A percentile compares a stretch with the other conserved stretches of the same genome.
Evolutionary conservation across 1,140 invertebrate genomes (phyloP).

Genomic region (Drosophila gunungcola): DNA sequence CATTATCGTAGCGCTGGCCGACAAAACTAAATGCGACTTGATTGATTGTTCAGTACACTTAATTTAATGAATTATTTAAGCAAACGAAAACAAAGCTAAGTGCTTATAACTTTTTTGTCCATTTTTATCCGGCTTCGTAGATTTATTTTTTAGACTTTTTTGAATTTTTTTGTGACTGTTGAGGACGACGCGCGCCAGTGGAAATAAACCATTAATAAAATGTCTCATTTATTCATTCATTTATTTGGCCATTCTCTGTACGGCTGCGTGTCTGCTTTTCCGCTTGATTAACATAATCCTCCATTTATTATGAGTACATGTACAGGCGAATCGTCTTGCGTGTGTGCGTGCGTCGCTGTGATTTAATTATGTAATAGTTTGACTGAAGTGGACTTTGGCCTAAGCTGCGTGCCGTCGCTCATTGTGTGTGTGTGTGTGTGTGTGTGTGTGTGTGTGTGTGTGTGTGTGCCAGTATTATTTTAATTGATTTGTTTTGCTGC

Average conservation of each 20-base stretch:
- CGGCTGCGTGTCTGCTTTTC: conserved; percentile 73
- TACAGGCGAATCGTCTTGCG: conserved; percentile 5
- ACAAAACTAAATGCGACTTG: conserved; percentile 70
- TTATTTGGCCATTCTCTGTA: conserved; percentile 53
- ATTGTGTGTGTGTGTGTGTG: conserved; percentile 10
- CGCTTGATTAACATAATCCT: conserved; percentile 83
- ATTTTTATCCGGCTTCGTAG: conserved; percentile 30
- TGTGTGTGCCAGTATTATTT: conserved; percentile 48
- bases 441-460: conserved; percentile 11
- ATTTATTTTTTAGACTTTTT: conserved; percentile 46
- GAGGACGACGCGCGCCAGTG: conserved; percentile 19
- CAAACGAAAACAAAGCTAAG: conserved; percentile 59
- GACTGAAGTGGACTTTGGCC: conserved; percentile 75
- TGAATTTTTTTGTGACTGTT: conserved; percentile 34
- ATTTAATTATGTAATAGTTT: conserved; percentile 84
- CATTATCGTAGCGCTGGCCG: conserved; percentile 58
- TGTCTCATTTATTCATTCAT: conserved; percentile 81
- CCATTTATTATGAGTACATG: conserved; percentile 73
- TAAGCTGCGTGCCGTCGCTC: conserved; percentile 44
- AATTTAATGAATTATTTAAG: conserved; percentile 82
- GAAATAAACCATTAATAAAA: conserved; percentile 80
- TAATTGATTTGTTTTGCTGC: conserved; percentile 79
- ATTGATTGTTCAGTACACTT: conserved; percentile 78
- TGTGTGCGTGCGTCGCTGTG: conserved; percentile 43
- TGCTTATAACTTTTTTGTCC: conserved; percentile 65